phyloP scores from a whole-genome alignment of 2,113 vertebrate genomes.

The Pithys albifrons region DNA sequence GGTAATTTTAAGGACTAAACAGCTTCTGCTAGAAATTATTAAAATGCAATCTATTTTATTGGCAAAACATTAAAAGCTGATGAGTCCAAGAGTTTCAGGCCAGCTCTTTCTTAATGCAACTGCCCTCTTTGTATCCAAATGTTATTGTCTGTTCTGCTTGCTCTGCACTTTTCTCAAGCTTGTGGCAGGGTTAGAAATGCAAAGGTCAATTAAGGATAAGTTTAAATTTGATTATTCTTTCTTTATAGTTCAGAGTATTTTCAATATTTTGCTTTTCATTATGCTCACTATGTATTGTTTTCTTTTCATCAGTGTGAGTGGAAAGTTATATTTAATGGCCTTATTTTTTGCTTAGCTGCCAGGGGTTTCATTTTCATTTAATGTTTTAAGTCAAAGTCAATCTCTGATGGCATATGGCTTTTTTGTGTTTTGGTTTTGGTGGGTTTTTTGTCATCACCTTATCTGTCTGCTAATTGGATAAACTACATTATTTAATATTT shows the following conservation, averaged over 20 bases:
- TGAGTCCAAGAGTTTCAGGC: not conserved
- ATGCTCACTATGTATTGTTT: not conserved
- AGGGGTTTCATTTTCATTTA: not conserved
- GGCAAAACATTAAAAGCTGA: constrained; percentile 4
- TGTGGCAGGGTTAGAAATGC: constrained; percentile 14
- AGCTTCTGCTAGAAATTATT: not conserved
- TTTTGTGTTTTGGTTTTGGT: not conserved
- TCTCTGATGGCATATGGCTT: not conserved
- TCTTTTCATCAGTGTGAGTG: not conserved
- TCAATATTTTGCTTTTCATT: not conserved
- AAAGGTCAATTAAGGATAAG: constrained; percentile 52
- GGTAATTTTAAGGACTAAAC: not conserved
- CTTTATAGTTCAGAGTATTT: not conserved
- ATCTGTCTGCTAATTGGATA: not conserved
- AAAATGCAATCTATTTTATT: not conserved
- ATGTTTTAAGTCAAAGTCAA: not conserved
- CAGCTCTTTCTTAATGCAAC: constrained; percentile 13
- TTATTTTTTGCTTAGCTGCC: constrained; percentile 3
- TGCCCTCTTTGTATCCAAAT: not conserved
- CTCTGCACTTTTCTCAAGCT: not conserved
- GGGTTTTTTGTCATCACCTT: not conserved
- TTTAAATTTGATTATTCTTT: not conserved
- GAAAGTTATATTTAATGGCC: not conserved
- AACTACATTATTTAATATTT: not conserved
- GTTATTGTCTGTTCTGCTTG: not conserved